Conservation (phyloP, 2,888 invertebrate genomes). For the Muschampia plurimacula region DNA sequence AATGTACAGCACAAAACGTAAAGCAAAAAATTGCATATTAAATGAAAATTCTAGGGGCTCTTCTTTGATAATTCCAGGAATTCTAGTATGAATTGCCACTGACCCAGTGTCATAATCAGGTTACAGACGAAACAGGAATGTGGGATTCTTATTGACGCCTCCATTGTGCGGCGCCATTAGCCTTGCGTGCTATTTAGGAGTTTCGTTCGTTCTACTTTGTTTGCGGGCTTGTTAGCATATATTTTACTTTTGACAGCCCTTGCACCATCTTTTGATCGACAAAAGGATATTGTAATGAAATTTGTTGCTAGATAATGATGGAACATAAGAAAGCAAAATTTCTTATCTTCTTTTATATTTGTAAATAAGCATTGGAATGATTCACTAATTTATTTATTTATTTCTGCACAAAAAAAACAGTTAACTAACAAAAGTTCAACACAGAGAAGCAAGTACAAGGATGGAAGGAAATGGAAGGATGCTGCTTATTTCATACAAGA, state of each 20-base stretch:
- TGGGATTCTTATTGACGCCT: conserved; percentile 71
- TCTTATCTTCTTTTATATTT: too few relatives aligned
- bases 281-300: not conserved
- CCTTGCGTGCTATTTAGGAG: conserved; percentile 77
- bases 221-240: conserved; percentile 54
- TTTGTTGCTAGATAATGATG: not conserved
- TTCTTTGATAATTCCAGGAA: conserved; percentile 23
- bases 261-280: not conserved
- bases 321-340: too few relatives aligned
- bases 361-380: too few relatives aligned
- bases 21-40: not conserved
- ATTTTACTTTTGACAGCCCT: conserved; percentile 10
- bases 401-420: too few relatives aligned
- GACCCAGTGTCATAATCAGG: conserved; percentile 58
- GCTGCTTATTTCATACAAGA: too few relatives aligned
- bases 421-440: too few relatives aligned
- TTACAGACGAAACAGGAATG: conserved; percentile 69
- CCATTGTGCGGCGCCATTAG: conserved; percentile 72
- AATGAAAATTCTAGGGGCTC: conserved; percentile 12
- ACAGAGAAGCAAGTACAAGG: too few relatives aligned
- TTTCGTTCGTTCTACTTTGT: conserved; percentile 52
- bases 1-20: not conserved
- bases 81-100: conserved; percentile 46
- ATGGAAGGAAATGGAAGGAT: too few relatives aligned
- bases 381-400: too few relatives aligned